These are phyloP conservation scores for Luperina testacea DNA, from an alignment of 2,888 invertebrate species.

Conservation along the genomic window DNA sequence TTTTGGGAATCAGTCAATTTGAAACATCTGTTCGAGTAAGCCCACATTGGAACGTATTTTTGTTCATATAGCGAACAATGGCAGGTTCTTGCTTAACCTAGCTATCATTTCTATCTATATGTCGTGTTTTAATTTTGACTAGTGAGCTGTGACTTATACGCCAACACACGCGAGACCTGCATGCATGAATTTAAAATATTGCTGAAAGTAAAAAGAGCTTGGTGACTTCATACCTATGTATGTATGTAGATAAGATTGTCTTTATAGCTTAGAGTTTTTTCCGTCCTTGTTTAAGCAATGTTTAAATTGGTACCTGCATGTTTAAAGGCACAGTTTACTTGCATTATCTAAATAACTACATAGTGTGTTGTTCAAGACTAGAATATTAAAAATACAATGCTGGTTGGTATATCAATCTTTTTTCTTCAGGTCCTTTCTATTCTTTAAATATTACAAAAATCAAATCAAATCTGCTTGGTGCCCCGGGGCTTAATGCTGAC, in stretches of 20 bases:
- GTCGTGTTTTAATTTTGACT: constrained; percentile 54
- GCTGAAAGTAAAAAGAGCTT: constrained; percentile 32
- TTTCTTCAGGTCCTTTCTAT: not conserved
- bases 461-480: too few species aligned
- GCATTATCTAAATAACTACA: not conserved
- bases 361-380: not conserved
- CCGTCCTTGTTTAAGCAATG: constrained; percentile 23
- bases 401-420: not conserved
- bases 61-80: constrained; percentile 59
- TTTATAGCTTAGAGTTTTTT: constrained; percentile 2
- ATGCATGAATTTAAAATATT: constrained; percentile 55
- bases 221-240: constrained; percentile 33
- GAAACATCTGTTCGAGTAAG: constrained; percentile 76
- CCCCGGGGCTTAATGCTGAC: too few species aligned
- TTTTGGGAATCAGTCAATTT: constrained; percentile 81
- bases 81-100: constrained; percentile 36
- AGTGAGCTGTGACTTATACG: constrained; percentile 42
- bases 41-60: constrained; percentile 62
- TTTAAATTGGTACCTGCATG: constrained; percentile 8
- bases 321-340: constrained; percentile 3
- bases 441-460: not conserved
- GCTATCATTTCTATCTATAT: constrained; percentile 30
- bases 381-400: not conserved
- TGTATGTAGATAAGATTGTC: constrained; percentile 40
- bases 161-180: constrained; percentile 50